A percentile compares a stretch with the other conserved stretches of the same genome.
phyloP scores from a whole-genome alignment of 1,140 invertebrate species.

The Trichonephila clavipes region DNA sequence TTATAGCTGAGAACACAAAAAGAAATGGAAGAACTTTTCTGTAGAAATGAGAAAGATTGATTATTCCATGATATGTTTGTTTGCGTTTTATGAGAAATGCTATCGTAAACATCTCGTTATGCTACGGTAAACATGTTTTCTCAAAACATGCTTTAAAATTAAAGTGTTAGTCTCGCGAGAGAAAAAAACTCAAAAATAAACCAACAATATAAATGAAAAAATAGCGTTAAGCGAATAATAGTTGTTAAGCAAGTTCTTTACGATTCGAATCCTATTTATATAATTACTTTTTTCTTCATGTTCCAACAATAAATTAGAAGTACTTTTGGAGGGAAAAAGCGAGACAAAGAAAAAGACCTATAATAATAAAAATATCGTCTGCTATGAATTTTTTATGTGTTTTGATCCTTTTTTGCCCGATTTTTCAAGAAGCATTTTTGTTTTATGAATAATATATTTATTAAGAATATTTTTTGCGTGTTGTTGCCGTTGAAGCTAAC shows the following conservation, averaged over 20 bases:
- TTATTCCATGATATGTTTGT: background rate
- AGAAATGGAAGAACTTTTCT: background rate
- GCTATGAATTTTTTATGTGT: background rate
- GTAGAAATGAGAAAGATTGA: background rate
- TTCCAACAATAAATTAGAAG: background rate
- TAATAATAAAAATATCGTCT: too few relatives aligned
- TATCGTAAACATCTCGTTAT: conserved; percentile 9
- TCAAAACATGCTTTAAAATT: background rate
- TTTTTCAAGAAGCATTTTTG: background rate
- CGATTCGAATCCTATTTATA: too few relatives aligned
- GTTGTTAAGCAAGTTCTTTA: background rate
- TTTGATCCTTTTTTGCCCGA: background rate
- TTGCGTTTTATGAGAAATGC: background rate
- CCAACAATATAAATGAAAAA: background rate
- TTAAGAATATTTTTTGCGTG: background rate
- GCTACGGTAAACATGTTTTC: background rate
- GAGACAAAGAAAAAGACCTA: background rate
- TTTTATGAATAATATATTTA: background rate
- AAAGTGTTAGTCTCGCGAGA: background rate
- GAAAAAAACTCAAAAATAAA: background rate
- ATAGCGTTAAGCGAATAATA: background rate
- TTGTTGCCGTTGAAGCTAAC: too few relatives aligned
- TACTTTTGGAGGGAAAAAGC: background rate
- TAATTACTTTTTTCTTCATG: too few relatives aligned
- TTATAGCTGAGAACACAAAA: background rate